Base-by-base conservation (phyloP, 2,797 vertebrate species). In the Sebastolobus altivelis region DNA sequence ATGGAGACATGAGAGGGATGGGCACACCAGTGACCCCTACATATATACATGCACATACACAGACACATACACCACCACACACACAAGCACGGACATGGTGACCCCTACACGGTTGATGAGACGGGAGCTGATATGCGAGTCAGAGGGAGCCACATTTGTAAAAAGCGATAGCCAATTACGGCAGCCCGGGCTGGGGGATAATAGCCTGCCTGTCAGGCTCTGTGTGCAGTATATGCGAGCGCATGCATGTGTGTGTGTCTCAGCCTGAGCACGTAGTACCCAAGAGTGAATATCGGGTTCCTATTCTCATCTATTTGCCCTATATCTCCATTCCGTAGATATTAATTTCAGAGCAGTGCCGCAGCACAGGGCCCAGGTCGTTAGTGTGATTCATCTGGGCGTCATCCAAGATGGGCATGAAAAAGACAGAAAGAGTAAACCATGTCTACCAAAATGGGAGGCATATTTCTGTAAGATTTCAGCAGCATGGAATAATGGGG, bases 231-330 rank as follows among this genome's bases (percentile, higher is more conserved):
- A 83, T 90, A 87, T 87, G 88, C 33, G 71, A 86, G 84, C 55
- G 90, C 77, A 85, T 81, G 79, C 71, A 69, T 88, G 77, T 86
- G 86, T 81, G 88, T 80, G 84, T 84, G 86, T 79, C 31, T 78
- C 73, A 71, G 83, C 88, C 77, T 72, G 89, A 91, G 90, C 93
- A 91, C 87, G 82, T 84, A 88, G 86, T 72, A 86, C 89, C 93
- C 88, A 83, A 86, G 91, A 94, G 91, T 93, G 94, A 95, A 95
- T 96, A 96, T 94, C 88, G 94, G 94, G 92, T 94, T 97, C 95
- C 96, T 95, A 96, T 94, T 96, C 93, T 96, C 95, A 95, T 83
- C 93, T 97, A 96, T 96, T 97, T 97, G 96, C 96, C 95, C 91
- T 95, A 91, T 91, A 95, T 93, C 92, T 96, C 92, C 83, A 96